Evolutionary conservation across 1,140 invertebrate genomes (phyloP), one percentile per base, ranked within the genome.

Genomic region (Euura lappo): DNA sequence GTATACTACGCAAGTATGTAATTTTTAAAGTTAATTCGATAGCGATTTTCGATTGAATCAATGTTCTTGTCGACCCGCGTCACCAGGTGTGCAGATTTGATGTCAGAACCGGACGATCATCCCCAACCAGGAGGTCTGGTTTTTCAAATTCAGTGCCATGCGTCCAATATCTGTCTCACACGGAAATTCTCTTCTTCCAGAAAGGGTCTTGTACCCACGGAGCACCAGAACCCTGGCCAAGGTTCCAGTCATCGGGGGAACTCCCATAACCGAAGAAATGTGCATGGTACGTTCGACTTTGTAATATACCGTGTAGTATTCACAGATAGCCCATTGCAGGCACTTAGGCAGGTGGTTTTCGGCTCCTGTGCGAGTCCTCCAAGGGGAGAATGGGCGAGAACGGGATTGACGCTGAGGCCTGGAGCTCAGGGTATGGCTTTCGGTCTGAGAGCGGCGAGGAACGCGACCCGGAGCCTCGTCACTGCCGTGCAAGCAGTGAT

Each of bases 401-500:
- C 91, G 28, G 90, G 91, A 0, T 80, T 93, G 2, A 84, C 89
- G 8, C 87, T 92, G 78, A 85, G 91, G 69, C 88, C 91, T 2
- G 82, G 90, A 0, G 89, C 90, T 4, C 90, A 90, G 65, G 86
- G 87, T 8, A 77, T 92, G 45, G 89, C 86, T 1, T 93, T 91
- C 73, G 91, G 91, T 10, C 77, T 93, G 10, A 87, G 88, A 72
- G 88, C 90, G n/a, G 88, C 90, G 0, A 87, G 90, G 71, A 93
- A 92, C 74, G 90, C 91, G 0, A 91, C 92, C 2, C 87, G 91
- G 74, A 92, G 92, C 0, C 81, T 94, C 11, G 83, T 93, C 6
- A 89, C 93, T 0, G 91, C 89, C 6, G 86, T 94, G 0, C 92
- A 93, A 78, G 93, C 92, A 3, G 88, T 91, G 70, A 89, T 94